These are phyloP conservation scores for Chaenocephalus aceratus DNA, from an alignment of 2,113 vertebrate genomes.

Conservation along the genomic window DNA sequence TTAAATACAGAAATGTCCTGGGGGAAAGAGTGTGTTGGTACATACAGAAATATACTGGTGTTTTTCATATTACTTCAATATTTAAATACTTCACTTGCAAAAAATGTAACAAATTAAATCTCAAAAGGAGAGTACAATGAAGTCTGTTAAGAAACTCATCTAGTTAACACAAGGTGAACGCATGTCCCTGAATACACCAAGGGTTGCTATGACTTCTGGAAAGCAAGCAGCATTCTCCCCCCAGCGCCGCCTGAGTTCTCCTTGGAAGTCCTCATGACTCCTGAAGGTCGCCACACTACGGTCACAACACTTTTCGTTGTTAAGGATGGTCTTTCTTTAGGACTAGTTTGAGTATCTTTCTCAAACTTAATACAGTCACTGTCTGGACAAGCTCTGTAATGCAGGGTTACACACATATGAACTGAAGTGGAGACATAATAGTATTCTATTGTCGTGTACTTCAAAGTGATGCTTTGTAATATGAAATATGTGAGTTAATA, in stretches of 20 bases:
- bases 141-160: too few species aligned
- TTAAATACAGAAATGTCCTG: not conserved
- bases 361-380: not conserved
- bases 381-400: not conserved
- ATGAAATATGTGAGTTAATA: not conserved
- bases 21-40: too few species aligned
- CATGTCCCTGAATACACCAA: not conserved
- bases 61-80: not conserved
- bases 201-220: not conserved
- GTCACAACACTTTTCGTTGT: not conserved
- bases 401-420: not conserved
- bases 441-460: not conserved
- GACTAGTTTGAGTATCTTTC: not conserved
- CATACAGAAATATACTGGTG: too few species aligned
- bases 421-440: not conserved
- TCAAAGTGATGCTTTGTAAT: not conserved
- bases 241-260: not conserved
- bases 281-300: not conserved
- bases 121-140: too few species aligned
- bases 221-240: not conserved
- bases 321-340: constrained; percentile 4
- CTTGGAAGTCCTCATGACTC: constrained; percentile 6
- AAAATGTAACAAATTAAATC: not conserved
- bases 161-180: not conserved
- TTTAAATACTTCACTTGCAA: not conserved